Evolutionary conservation across 2,113 vertebrate species (phyloP).

Genomic region (human (Homo sapiens)): DNA sequence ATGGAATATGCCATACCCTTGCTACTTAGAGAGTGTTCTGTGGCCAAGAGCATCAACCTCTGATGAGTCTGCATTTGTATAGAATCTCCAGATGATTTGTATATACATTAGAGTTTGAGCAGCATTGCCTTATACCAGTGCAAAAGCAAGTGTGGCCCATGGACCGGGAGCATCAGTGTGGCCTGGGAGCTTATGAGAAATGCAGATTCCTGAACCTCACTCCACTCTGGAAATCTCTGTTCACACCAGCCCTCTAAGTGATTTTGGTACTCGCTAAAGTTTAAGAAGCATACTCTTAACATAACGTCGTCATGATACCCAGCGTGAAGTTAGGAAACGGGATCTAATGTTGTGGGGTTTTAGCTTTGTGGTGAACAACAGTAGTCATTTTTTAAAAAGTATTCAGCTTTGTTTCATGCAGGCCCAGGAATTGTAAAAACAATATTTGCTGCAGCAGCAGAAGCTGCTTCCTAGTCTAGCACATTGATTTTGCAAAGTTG

Average conservation of each 20-base stretch:
- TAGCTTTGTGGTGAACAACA: not conserved
- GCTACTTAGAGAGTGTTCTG: not conserved
- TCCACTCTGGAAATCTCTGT: not conserved
- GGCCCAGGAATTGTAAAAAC: constrained; percentile 27
- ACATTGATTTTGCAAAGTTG: constrained; percentile 17
- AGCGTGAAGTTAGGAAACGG: not conserved
- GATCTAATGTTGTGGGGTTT: not conserved
- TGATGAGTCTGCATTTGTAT: not conserved
- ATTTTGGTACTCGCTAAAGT: not conserved
- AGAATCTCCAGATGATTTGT: rapidly evolving
- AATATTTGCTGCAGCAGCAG: constrained; percentile 53
- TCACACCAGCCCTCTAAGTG: not conserved
- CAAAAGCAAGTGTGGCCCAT: rapidly evolving
- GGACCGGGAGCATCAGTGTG: not conserved
- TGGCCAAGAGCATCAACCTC: not conserved
- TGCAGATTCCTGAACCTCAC: not conserved
- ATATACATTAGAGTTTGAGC: not conserved
- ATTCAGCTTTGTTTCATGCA: not conserved
- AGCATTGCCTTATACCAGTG: not conserved
- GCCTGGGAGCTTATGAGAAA: not conserved
- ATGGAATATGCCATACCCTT: no score
- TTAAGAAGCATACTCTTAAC: not conserved
- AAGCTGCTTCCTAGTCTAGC: constrained; percentile 61
- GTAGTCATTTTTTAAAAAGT: not conserved
- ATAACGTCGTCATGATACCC: no score